Evolutionary conservation across 2,113 vertebrate genomes (phyloP).

Genomic region (Myotis brandtii): DNA sequence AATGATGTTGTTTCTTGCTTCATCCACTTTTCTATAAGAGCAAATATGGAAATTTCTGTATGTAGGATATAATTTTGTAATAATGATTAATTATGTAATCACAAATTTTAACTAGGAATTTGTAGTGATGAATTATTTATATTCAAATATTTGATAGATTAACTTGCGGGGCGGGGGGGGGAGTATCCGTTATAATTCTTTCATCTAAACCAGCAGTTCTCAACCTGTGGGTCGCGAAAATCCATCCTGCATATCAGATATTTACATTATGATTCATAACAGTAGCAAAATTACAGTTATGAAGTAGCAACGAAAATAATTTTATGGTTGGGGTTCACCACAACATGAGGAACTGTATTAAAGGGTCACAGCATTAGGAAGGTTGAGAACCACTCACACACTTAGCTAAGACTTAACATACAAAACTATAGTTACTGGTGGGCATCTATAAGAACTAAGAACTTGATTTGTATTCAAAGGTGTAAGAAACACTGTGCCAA

Average conservation of each 20-base stretch:
- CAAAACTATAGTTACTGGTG: not conserved
- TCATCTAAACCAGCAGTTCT: not conserved
- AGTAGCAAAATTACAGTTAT: too few relatives aligned
- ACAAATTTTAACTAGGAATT: not conserved
- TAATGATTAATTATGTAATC: not conserved
- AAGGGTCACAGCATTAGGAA: too few relatives aligned
- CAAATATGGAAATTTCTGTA: not conserved
- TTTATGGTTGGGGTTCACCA: too few relatives aligned
- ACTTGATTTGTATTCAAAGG: not conserved
- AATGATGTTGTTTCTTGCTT: constrained; percentile 5
- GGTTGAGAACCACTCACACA: too few relatives aligned
- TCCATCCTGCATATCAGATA: too few relatives aligned
- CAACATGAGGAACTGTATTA: too few relatives aligned
- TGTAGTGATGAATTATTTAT: constrained; percentile 14
- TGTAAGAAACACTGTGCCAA: not conserved
- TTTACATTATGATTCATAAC: too few relatives aligned
- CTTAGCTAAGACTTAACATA: not conserved
- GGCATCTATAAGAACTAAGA: not conserved
- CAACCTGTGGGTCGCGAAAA: too few relatives aligned
- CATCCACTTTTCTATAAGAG: constrained; percentile 1
- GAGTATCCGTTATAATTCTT: not conserved
- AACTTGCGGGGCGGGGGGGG: not conserved
- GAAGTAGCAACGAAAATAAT: too few relatives aligned
- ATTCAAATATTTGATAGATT: constrained; percentile 43
- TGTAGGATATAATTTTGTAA: not conserved